Evolutionary conservation across 2,113 vertebrate species (phyloP), one percentile per base, ranked within the genome.

Genomic region (Trinectes maculatus): DNA sequence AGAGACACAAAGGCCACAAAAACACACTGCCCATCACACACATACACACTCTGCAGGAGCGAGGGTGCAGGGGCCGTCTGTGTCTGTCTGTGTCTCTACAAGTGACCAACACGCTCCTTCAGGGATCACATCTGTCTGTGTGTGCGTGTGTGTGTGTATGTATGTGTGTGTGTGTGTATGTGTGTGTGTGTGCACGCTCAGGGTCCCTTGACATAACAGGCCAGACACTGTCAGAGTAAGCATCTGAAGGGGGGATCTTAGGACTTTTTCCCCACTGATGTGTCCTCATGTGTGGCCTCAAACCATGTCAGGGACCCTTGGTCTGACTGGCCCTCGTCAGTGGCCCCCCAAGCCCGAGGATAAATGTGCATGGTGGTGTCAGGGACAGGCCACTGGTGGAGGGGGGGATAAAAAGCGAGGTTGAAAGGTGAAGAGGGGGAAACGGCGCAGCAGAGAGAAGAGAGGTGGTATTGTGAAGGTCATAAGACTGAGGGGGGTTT

Each of bases 341-440:
- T 77, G 54, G 7, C 77, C 74, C 77, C 48, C 58, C 46, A 18
- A 51, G 87, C 87, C 80, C 49, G 72, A 64, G 86, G 86, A 72
- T 68, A 82, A 77, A 57, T 71, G 69, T 33, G 76, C 76, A 69
- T 37, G 42, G 26, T 49, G 66, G 85, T 85, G 87, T 89, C 88
- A 87, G 39, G 80, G 86, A 87, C 85, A 74, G 86, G 86, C 83
- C 88, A 84, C 34, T 46, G 44, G 46, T 49, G 8, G 57, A 44
- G 52, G 29, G 42, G 24, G 7, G 6, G 61, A 87, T 89, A 74
- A 87, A 89, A n/a, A 87, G 76, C 59, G 68, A 85, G 79, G 85
- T 81, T 86, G 67, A 85, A 74, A 83, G 79, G 85, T 79, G 85
- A 89, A 79, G 44, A 59, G 75, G 68, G 56, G 53, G 56, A 67